Evolutionary conservation across 2,888 invertebrate genomes (phyloP).

Genomic region (Barypeithes pellucidus): DNA sequence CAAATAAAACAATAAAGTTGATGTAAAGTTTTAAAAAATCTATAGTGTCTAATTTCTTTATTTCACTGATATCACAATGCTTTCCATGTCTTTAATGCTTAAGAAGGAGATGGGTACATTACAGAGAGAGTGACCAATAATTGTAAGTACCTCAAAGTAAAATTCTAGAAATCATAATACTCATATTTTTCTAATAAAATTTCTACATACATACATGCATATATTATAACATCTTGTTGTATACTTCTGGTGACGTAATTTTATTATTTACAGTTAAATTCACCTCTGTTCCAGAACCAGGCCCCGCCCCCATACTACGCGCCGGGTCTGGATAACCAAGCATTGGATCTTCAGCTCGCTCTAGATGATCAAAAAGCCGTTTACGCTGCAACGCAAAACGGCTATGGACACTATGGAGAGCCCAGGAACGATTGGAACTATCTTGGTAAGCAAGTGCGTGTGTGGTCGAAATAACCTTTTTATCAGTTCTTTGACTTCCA

Average conservation of each 20-base stretch:
- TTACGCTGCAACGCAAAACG: constrained; percentile 87
- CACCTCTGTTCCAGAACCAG: constrained; percentile 77
- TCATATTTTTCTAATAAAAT: too few species aligned
- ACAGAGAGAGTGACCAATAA: constrained; percentile 53
- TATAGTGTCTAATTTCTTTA: too few species aligned
- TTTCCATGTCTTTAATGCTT: constrained; percentile 26
- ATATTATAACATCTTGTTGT: too few species aligned
- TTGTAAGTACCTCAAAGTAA: constrained; percentile 44
- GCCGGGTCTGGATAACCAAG: constrained; percentile 93
- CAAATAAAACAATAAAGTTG: too few species aligned
- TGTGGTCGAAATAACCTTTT: too few species aligned
- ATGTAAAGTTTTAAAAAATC: too few species aligned
- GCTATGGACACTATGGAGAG: constrained; percentile 84
- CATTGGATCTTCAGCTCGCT: constrained; percentile 82
- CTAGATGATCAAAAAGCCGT: constrained; percentile 91
- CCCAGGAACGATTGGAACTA: constrained; percentile 54
- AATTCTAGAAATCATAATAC: too few species aligned
- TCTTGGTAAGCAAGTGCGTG: too few species aligned
- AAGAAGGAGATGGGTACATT: constrained; percentile 52
- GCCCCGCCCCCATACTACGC: constrained; percentile 90
- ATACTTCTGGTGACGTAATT: constrained; percentile 1
- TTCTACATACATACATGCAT: too few species aligned
- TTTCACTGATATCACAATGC: too few species aligned
- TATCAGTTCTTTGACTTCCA: too few species aligned
- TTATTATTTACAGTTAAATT: constrained; percentile 53